phyloP scores from a whole-genome alignment of 2,113 vertebrate species.

The Collichthys lucidus region DNA sequence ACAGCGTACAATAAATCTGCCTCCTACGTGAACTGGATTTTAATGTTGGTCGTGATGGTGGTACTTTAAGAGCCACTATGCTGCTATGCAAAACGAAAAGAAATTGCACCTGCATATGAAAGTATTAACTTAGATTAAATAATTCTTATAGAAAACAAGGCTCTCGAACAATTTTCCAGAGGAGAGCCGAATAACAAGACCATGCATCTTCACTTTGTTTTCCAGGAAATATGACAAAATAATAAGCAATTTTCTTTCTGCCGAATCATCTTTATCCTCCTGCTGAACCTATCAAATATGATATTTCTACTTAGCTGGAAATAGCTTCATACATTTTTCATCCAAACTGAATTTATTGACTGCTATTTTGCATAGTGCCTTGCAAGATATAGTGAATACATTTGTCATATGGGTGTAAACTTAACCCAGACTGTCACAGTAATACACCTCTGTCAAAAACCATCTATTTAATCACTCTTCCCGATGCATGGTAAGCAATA shows the following conservation, averaged over 20 bases:
- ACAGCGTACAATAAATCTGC: too few relatives aligned
- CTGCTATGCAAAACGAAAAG: not conserved
- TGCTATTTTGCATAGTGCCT: not conserved
- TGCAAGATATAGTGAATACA: not conserved
- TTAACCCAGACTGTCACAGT: not conserved
- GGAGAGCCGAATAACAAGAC: not conserved
- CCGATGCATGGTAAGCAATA: not conserved
- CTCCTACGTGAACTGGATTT: too few relatives aligned
- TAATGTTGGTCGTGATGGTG: too few relatives aligned
- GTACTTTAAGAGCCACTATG: too few relatives aligned
- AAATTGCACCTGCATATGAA: not conserved
- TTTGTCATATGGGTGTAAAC: not conserved
- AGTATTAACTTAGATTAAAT: not conserved
- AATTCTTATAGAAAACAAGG: not conserved
- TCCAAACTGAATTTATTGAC: not conserved
- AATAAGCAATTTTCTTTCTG: not conserved
- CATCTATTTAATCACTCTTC: not conserved
- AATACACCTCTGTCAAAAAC: not conserved
- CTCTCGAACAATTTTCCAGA: not conserved
- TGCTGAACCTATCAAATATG: not conserved
- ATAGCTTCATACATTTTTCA: conserved; percentile 7
- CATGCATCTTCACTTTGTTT: not conserved
- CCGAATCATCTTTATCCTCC: not conserved
- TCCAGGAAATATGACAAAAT: not conserved
- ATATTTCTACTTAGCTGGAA: not conserved